Evolutionary conservation across 2,113 vertebrate genomes (phyloP).

Genomic region (Neomonachus schauinslandi): DNA sequence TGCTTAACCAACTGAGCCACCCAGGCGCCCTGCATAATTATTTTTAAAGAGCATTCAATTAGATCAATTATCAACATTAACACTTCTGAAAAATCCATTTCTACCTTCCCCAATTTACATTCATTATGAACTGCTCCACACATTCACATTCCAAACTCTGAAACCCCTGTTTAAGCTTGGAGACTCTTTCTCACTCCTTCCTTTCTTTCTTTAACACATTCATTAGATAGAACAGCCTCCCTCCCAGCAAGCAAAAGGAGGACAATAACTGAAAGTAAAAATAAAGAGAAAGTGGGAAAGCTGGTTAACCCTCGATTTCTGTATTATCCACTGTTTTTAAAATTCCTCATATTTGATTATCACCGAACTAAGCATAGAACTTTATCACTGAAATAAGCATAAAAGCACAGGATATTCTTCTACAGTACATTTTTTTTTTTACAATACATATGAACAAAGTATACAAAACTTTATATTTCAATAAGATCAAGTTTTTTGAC

Average conservation of each 20-base stretch:
- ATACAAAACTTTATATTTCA: background rate
- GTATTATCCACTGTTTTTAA: background rate
- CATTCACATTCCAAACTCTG: background rate
- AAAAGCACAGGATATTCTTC: background rate
- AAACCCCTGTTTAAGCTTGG: background rate
- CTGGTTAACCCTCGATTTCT: background rate
- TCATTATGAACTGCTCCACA: background rate
- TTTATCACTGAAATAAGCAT: background rate
- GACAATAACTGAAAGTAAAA: background rate
- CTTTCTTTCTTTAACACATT: background rate
- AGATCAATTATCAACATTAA: background rate
- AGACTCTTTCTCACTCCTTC: background rate
- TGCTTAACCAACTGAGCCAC: too few species aligned
- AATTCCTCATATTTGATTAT: background rate
- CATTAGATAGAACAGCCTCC: background rate
- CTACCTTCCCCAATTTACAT: background rate
- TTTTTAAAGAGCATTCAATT: background rate
- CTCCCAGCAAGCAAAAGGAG: background rate
- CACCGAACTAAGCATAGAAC: background rate
- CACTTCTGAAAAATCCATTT: background rate
- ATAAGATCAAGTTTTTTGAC: background rate
- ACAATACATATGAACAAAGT: background rate
- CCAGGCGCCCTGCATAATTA: background rate
- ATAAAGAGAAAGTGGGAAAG: background rate
- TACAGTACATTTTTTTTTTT: background rate